Evolutionary conservation across 1,140 invertebrate species (phyloP), one percentile per base, ranked within the genome.

Genomic region (Drosophila malerkotliana): DNA sequence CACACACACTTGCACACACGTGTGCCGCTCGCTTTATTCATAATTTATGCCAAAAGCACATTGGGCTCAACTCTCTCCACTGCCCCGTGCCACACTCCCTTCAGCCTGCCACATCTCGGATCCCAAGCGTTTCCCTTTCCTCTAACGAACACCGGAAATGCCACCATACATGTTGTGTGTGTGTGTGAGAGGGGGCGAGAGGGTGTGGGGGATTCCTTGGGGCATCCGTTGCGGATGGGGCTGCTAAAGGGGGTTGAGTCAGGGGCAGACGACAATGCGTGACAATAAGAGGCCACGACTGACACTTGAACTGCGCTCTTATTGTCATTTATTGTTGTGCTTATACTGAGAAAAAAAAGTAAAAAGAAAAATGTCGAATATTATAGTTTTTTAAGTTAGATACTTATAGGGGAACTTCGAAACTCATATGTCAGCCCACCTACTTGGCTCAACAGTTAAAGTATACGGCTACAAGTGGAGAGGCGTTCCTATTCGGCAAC

Each of bases 221-320:
- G 83, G 83, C 75, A 87, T 88, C 79, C 75, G 52, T 24, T 62
- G 59, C 56, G 58, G 61, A 57, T 39, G 45, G 62, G 58, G 62
- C 30, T 32, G 57, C 10, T 28, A 21, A 54, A 41, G 10, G 14
- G 34, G 18, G 15, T 15, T 48, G 15, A 21, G 32, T 8, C 32
- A 4, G 59, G 72, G 56, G 44, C 55, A 74, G 30, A 81, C 64
- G 78, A 85, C 75, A 75, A 87, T 80, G 83, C 82, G 82, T 85
- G 81, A 85, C 81, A 85, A 85, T 87, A 85, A 88, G 83, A 87
- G 82, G 82, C 82, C 83, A 87, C 79, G 83, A 52, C 82, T 87
- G 82, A 87, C 82, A 87, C 82, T 87, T 87, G 82, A 88, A 87
- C 82, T 87, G 82, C 75, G 83, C 83, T 88, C 83, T 82, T 87